phyloP scores from a whole-genome alignment of 2,113 vertebrate genomes.

The Atractosteus spatula region DNA sequence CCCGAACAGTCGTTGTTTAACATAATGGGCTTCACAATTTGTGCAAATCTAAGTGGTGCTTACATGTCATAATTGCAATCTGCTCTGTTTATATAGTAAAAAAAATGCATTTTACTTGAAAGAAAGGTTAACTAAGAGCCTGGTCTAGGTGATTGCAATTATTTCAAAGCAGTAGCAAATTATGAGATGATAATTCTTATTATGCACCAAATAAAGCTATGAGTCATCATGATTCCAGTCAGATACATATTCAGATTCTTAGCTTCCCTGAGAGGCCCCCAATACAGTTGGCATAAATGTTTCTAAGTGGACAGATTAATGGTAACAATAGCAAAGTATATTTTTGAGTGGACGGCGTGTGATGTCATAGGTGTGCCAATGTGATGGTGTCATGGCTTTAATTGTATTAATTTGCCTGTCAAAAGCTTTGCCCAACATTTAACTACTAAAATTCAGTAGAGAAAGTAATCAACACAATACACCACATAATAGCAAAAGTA shows the following conservation, averaged over 20 bases:
- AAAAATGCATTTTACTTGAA: slow-evolving; percentile 58
- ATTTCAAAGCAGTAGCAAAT: slow-evolving; percentile 66
- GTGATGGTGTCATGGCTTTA: too few species aligned
- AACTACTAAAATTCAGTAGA: too few species aligned
- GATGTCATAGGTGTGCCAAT: neutral
- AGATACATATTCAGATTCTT: too few species aligned
- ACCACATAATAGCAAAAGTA: too few species aligned
- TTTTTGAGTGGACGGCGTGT: neutral
- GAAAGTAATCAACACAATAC: too few species aligned
- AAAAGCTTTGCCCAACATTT: too few species aligned
- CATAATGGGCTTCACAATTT: neutral
- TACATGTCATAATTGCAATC: slow-evolving; percentile 57
- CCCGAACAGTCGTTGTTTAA: slow-evolving; percentile 16
- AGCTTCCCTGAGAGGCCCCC: too few species aligned
- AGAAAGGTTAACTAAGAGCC: slow-evolving; percentile 52
- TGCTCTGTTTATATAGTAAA: slow-evolving; percentile 62
- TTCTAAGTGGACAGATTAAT: neutral
- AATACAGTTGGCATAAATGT: neutral
- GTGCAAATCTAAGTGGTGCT: neutral
- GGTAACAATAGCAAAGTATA: neutral
- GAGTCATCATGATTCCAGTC: neutral
- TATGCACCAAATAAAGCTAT: slow-evolving; percentile 25
- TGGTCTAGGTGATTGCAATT: slow-evolving; percentile 61
- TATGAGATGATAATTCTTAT: slow-evolving; percentile 63
- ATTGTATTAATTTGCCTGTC: neutral